Percentiles rank a stretch among this genome's conserved stretches.
Conservation (phyloP, 2,888 invertebrate genomes). For the Choreutis nemorana region DNA sequence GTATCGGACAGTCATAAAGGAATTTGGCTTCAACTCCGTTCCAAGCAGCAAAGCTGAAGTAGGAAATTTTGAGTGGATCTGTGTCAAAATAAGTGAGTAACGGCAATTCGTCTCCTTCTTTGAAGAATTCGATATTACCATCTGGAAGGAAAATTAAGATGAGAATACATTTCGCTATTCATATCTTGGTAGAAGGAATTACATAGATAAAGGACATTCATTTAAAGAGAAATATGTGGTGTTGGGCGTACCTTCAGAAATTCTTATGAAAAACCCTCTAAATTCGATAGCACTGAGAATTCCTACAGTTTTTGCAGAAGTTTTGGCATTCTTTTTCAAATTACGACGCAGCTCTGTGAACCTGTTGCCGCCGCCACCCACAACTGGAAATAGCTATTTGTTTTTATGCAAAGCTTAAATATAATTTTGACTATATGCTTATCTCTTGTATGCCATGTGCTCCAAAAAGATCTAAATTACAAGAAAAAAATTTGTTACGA, state of each 20-base stretch:
- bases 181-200: no score
- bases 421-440: no score
- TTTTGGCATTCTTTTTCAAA: conserved; percentile 64
- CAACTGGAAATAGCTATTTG: conserved; percentile 38
- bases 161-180: no score
- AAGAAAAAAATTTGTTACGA: no score
- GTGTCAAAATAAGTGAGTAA: conserved; percentile 68
- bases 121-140: conserved; percentile 69
- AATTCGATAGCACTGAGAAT: conserved; percentile 69
- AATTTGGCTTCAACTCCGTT: conserved; percentile 71
- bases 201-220: no score
- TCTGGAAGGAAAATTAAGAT: no score
- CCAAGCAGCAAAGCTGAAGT: conserved; percentile 76
- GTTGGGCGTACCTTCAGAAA: conserved; percentile 52
- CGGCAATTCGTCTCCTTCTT: conserved; percentile 67
- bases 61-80: conserved; percentile 67
- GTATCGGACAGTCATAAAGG: conserved; percentile 70
- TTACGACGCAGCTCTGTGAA: conserved; percentile 72
- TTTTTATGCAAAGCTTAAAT: no score
- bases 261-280: conserved; percentile 71
- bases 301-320: conserved; percentile 59
- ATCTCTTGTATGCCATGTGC: no score
- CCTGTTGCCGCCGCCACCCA: conserved; percentile 76
- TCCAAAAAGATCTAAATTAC: no score
- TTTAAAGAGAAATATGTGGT: neutral